Evolutionary conservation across 1,140 invertebrate genomes (phyloP).

Genomic region (Dendroctonus ponderosae): DNA sequence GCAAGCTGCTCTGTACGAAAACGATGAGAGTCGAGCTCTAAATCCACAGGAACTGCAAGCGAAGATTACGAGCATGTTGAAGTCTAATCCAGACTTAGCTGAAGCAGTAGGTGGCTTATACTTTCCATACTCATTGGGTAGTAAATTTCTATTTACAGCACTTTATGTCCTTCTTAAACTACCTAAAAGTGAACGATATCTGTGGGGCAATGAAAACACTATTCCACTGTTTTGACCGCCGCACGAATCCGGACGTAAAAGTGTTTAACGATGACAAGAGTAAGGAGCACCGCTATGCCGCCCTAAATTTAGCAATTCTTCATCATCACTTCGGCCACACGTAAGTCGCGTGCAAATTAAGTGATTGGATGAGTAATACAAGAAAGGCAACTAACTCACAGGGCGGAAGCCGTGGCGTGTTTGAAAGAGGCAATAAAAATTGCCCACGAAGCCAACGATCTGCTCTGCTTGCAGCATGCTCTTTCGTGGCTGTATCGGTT

Average conservation of each 20-base stretch:
- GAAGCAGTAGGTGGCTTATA: conserved; percentile 67
- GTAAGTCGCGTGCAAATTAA: conserved; percentile 53
- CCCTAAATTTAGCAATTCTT: conserved; percentile 83
- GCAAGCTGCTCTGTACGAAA: conserved; percentile 76
- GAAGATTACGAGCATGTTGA: conserved; percentile 73
- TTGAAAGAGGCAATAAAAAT: conserved; percentile 82
- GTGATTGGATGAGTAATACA: conserved; percentile 1
- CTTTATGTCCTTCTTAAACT: conserved; percentile 89
- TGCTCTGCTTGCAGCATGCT: conserved; percentile 80
- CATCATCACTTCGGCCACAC: conserved; percentile 84
- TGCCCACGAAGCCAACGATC: conserved; percentile 85
- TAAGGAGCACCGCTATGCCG: conserved; percentile 81
- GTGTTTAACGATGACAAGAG: conserved; percentile 62
- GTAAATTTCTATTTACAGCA: conserved; percentile 61
- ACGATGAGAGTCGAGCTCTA: conserved; percentile 76
- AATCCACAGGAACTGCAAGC: conserved; percentile 73
- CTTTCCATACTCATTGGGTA: neutral
- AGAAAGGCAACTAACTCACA: conserved; percentile 44
- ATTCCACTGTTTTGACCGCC: conserved; percentile 82
- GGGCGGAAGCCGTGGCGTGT: conserved; percentile 72
- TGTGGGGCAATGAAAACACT: conserved; percentile 80
- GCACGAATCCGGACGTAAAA: conserved; percentile 53
- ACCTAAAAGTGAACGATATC: conserved; percentile 81
- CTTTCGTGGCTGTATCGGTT: conserved; percentile 77
- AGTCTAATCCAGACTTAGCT: conserved; percentile 76